Evolutionary conservation across 2,797 vertebrate species (phyloP).

Genomic region (Ctenosaura bakeri): DNA sequence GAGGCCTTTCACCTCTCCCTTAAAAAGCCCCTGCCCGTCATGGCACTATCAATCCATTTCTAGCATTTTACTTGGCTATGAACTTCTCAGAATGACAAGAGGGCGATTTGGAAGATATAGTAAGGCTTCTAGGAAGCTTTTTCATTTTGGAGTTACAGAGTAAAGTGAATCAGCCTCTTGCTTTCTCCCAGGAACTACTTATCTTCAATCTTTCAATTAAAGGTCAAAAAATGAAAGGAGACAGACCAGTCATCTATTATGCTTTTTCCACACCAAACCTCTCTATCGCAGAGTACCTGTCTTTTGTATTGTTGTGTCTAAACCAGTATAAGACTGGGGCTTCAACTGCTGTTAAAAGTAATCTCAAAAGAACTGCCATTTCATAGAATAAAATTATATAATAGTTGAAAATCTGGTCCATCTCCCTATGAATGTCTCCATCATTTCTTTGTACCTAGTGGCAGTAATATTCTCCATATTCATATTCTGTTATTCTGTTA

Average conservation of each 20-base stretch:
- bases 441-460: background rate
- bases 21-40: slow-evolving; percentile 69
- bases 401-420: background rate
- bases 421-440: background rate
- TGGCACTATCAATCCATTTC: slow-evolving; percentile 76
- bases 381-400: slow-evolving; percentile 56
- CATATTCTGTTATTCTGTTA: background rate
- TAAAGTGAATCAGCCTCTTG: slow-evolving; percentile 81
- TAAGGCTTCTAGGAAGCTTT: slow-evolving; percentile 78
- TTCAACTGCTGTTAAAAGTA: slow-evolving; percentile 66
- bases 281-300: slow-evolving; percentile 57
- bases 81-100: slow-evolving; percentile 81
- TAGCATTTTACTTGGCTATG: slow-evolving; percentile 78
- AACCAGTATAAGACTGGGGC: slow-evolving; percentile 50
- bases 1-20: slow-evolving; percentile 76
- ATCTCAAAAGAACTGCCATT: slow-evolving; percentile 50
- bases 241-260: slow-evolving; percentile 71
- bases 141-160: slow-evolving; percentile 76
- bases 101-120: slow-evolving; percentile 79
- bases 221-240: slow-evolving; percentile 82
- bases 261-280: background rate
- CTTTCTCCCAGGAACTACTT: slow-evolving; percentile 81
- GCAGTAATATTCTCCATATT: background rate
- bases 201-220: slow-evolving; percentile 86
- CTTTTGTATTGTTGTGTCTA: slow-evolving; percentile 63